Conservation (phyloP, 2,888 invertebrate species). For the Aspidapion aeneum region DNA sequence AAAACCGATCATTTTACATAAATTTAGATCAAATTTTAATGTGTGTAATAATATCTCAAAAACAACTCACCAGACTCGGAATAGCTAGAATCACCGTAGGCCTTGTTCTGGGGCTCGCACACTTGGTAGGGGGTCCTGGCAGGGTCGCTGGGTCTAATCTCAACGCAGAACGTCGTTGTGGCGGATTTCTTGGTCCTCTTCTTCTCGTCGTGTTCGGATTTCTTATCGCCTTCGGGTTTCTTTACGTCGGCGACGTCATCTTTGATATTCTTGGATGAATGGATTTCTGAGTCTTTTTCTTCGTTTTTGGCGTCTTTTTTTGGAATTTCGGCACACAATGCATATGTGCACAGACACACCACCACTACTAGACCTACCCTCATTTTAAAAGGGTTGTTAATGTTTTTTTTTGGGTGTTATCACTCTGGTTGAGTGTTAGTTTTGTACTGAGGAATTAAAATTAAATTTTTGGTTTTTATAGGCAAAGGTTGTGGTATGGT, state of each 20-base stretch:
- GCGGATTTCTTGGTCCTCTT: slow-evolving; percentile 44
- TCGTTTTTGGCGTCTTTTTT: slow-evolving; percentile 1
- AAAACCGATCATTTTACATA: no score
- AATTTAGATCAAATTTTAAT: no score
- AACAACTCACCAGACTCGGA: slow-evolving; percentile 11
- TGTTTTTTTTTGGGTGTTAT: not conserved
- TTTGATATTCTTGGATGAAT: slow-evolving; percentile 1
- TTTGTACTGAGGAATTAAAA: not conserved
- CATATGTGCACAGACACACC: slow-evolving; percentile 2
- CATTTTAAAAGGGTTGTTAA: slow-evolving; percentile 13
- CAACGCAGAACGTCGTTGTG: slow-evolving; percentile 50
- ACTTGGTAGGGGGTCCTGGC: slow-evolving; percentile 46
- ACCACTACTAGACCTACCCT: slow-evolving; percentile 10
- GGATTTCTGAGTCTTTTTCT: slow-evolving; percentile 1
- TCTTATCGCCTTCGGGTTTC: not conserved
- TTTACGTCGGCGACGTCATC: no score
- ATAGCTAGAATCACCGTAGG: slow-evolving; percentile 14
- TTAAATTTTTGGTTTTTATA: not conserved
- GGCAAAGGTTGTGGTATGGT: not conserved
- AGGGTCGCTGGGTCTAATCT: slow-evolving; percentile 45
- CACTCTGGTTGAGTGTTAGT: not conserved
- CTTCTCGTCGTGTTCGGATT: slow-evolving; percentile 15
- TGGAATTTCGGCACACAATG: slow-evolving; percentile 14
- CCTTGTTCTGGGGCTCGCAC: slow-evolving; percentile 37
- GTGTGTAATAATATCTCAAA: no score